Base-by-base conservation (phyloP, 2,888 invertebrate genomes). In the Masnerella sp. region DNA sequence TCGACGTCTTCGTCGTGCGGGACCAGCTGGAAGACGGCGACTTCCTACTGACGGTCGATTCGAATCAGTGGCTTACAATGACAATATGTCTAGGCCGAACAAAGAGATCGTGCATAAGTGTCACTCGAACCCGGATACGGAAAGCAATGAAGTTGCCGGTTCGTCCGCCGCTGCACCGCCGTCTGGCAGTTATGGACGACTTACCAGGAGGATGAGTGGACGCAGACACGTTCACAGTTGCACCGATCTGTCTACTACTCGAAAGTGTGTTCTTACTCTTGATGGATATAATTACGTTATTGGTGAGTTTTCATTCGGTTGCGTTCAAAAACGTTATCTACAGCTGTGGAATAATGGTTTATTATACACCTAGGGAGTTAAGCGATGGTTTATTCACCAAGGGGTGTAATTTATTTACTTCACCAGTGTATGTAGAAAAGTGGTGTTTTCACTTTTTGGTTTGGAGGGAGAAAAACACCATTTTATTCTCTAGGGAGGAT, bases 241-340 rank as follows among this genome's bases (percentile, higher is more conserved):
- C 84, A 83, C 85, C 85, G 82, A 79, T 88, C 90, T 81, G 22
- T 77, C 87, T 47, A 91, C 91, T 71, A 90, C 93, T 17, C 90
- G 93, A 84, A 93, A 93, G 88, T 95, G 95, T 89, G 93, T 95
- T 75, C 91, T 95, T 77, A 94, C 94, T 43, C 90, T 95, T 79
- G 95, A 95, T 87, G 95, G 95, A 82, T 95, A 95, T 89, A 94
- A 93, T 76, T 95, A 95, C 88, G 94, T 95, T 81, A 95, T 95
- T 89, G 95, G 95, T 95, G 88, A 92, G 93, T 89, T 34, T 7
- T 4, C 25, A 25, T 25, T n/a, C n/a, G n/a, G n/a, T n/a, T n/a
- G n/a, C n/a, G n/a, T n/a, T n/a, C n/a, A n/a, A n/a, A n/a, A n/a
- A n/a, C n/a, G n/a, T n/a, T n/a, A n/a, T n/a, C n/a, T n/a, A n/a